A percentile compares a stretch with the other conserved stretches of the same genome.
These are phyloP conservation scores for Diplodus sargus DNA, from an alignment of 2,797 vertebrate species.

Conservation along the genomic window DNA sequence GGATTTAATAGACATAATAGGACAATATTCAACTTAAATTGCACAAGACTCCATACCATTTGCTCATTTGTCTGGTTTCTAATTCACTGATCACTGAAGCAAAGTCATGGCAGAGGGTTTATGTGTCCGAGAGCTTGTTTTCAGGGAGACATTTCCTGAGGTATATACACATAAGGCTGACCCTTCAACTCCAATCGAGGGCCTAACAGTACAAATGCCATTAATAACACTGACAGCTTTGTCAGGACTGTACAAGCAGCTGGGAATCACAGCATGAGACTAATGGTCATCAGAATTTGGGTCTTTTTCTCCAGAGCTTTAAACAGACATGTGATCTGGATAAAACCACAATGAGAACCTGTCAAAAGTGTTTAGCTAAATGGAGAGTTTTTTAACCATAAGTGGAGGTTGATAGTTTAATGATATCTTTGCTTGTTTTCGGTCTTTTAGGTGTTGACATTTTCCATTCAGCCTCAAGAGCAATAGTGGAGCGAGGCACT, in stretches of 20 bases:
- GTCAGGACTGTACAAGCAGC: slow-evolving; percentile 12
- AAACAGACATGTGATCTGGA: slow-evolving; percentile 7
- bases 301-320: slow-evolving; percentile 6
- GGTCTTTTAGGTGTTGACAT: not conserved
- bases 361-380: not conserved
- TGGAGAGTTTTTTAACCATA: not conserved
- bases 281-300: not conserved
- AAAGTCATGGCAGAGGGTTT: slow-evolving; percentile 24
- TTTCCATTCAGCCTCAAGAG: not conserved
- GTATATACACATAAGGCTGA: not conserved
- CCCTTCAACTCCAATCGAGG: not conserved
- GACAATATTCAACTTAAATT: slow-evolving; percentile 1
- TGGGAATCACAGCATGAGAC: slow-evolving; percentile 6
- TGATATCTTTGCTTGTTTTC: not conserved
- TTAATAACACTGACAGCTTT: slow-evolving; percentile 18
- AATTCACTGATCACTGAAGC: slow-evolving; percentile 4
- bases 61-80: slow-evolving; percentile 34
- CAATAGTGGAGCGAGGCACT: not conserved
- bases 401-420: not conserved
- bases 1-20: slow-evolving; percentile 27
- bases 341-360: not conserved
- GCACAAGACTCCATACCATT: not conserved
- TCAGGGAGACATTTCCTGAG: slow-evolving; percentile 28
- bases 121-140: slow-evolving; percentile 29
- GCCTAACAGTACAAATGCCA: not conserved